Evolutionary conservation across 2,797 vertebrate species (phyloP).

Genomic region (Eulemur rubriventer): DNA sequence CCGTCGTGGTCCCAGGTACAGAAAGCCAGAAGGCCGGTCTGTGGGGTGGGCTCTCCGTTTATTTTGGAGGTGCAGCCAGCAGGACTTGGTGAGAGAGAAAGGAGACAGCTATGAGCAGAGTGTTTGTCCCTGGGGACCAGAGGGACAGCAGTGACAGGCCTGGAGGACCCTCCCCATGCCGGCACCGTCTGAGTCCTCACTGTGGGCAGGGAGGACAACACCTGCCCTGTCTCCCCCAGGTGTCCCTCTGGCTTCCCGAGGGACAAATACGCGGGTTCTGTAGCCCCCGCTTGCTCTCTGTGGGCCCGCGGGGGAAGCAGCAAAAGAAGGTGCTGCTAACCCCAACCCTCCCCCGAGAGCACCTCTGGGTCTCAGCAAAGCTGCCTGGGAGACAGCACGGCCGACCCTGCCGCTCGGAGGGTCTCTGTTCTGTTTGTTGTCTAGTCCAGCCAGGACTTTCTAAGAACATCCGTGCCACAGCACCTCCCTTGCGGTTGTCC

Average conservation of each 20-base stretch:
- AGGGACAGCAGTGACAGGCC: background rate
- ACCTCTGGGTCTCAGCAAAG: background rate
- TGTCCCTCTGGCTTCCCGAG: background rate
- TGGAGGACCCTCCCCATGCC: too few relatives aligned
- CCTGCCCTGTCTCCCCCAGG: background rate
- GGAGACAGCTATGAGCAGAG: background rate
- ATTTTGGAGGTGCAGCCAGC: background rate
- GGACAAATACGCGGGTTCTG: too few relatives aligned
- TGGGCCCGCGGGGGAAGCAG: background rate
- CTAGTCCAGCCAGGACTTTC: background rate
- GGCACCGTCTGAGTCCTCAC: background rate
- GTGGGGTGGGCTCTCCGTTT: background rate
- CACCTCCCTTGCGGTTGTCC: too few relatives aligned
- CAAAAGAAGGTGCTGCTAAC: too few relatives aligned
- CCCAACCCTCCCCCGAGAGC: too few relatives aligned
- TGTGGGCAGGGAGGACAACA: background rate
- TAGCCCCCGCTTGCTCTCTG: background rate
- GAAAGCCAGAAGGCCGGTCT: background rate
- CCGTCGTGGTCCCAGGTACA: too few relatives aligned
- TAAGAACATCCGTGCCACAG: too few relatives aligned
- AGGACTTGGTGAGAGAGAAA: background rate
- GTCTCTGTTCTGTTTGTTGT: background rate
- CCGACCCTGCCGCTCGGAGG: accelerated
- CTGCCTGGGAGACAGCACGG: background rate
- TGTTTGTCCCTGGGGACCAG: background rate